Evolutionary conservation across 2,113 vertebrate species (phyloP).

Genomic region (Thalassarche chlororhynchos): DNA sequence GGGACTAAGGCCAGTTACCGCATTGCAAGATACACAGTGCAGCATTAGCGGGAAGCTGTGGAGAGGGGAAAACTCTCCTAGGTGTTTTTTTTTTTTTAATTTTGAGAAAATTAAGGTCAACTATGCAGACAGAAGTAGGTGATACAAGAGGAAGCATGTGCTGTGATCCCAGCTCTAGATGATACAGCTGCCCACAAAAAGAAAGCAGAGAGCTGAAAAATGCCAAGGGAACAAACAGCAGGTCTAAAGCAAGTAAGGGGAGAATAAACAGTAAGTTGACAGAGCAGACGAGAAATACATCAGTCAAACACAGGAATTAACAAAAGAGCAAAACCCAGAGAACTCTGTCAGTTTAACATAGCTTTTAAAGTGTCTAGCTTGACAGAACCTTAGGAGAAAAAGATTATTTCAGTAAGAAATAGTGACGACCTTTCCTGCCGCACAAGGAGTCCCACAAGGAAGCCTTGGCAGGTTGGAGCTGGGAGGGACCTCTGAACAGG

Average conservation of each 20-base stretch:
- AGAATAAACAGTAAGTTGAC: constrained; percentile 3
- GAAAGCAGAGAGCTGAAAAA: background rate
- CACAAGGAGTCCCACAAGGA: background rate
- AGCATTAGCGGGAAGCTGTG: background rate
- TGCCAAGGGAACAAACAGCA: background rate
- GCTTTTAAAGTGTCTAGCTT: background rate
- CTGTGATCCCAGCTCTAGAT: background rate
- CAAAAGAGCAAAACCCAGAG: background rate
- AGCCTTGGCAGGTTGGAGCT: background rate
- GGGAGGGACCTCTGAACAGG: background rate
- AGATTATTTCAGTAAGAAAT: background rate
- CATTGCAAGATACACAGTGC: background rate
- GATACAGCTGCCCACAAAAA: background rate
- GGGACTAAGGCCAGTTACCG: background rate
- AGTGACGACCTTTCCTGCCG: background rate
- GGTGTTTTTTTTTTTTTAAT: background rate
- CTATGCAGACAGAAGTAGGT: background rate
- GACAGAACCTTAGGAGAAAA: background rate
- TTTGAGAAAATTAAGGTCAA: background rate
- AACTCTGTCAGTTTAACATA: background rate
- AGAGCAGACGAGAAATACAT: constrained; percentile 17
- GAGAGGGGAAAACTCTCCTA: background rate
- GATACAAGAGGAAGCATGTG: background rate
- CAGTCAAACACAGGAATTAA: background rate
- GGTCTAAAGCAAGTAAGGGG: background rate